Evolutionary conservation across 1,140 invertebrate genomes (phyloP).

Genomic region (Helicorthomorpha holstii): DNA sequence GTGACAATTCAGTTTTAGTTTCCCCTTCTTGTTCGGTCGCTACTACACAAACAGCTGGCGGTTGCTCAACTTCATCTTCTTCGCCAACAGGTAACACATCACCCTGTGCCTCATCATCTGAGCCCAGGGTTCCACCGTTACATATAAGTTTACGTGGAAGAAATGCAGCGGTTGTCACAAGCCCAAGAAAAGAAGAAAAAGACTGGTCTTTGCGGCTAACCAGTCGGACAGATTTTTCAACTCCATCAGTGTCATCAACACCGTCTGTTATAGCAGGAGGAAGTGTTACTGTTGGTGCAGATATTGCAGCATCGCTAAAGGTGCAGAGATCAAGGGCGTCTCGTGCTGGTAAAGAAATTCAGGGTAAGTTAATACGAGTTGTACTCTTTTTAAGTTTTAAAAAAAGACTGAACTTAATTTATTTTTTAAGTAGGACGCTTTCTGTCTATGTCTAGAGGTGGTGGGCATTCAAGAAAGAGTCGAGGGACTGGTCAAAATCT

Average conservation of each 20-base stretch:
- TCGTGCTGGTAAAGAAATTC: no score
- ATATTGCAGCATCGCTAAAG: not conserved
- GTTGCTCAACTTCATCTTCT: not conserved
- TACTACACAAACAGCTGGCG: not conserved
- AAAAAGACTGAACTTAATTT: no score
- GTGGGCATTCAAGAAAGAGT: not conserved
- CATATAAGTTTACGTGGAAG: conserved; percentile 71
- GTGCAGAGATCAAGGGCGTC: not conserved
- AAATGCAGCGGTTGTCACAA: conserved; percentile 69
- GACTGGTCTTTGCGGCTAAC: not conserved
- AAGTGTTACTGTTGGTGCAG: not conserved
- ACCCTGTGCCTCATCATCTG: not conserved
- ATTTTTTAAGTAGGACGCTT: no score
- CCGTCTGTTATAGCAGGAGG: no score
- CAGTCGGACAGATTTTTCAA: not conserved
- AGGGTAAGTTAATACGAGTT: not conserved
- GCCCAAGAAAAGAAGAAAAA: conserved; percentile 15
- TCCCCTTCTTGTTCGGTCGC: not conserved
- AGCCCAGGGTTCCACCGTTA: conserved; percentile 55
- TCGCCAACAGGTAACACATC: not conserved
- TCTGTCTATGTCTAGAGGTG: not conserved
- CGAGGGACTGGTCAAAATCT: no score
- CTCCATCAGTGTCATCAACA: not conserved
- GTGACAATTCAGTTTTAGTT: conserved; percentile 18
- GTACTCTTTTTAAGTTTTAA: no score